Evolutionary conservation across 2,797 vertebrate species (phyloP).

Genomic region (Loris lydekkerianus): DNA sequence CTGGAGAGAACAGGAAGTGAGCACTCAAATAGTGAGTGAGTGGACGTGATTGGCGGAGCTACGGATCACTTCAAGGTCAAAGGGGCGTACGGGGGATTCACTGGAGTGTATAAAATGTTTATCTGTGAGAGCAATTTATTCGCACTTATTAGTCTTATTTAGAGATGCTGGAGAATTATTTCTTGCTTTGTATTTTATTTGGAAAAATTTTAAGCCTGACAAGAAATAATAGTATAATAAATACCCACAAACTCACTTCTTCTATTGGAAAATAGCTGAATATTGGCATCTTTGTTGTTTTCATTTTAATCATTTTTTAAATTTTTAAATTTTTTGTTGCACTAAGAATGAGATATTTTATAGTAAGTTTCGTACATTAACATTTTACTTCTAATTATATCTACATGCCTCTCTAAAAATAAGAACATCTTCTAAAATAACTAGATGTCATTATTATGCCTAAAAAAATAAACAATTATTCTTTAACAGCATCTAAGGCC

Average conservation of each 20-base stretch:
- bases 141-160: neutral
- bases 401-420: neutral
- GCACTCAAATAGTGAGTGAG: neutral
- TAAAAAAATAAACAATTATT: neutral
- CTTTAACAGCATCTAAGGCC: neutral
- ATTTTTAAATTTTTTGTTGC: neutral
- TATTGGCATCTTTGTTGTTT: neutral
- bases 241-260: neutral
- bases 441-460: neutral
- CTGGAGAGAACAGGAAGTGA: neutral
- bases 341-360: neutral
- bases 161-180: neutral
- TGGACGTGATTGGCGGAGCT: neutral
- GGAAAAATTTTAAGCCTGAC: neutral
- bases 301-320: neutral
- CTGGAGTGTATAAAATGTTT: neutral
- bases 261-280: neutral
- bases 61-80: neutral
- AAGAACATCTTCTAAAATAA: neutral
- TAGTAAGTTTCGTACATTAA: neutral
- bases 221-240: neutral
- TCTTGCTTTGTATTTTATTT: neutral
- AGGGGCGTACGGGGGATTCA: neutral
- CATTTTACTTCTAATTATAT: neutral
- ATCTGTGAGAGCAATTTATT: neutral